Evolutionary conservation across 2,888 invertebrate genomes (phyloP), one percentile per base, ranked within the genome.

Genomic region (Archips crataeganus): DNA sequence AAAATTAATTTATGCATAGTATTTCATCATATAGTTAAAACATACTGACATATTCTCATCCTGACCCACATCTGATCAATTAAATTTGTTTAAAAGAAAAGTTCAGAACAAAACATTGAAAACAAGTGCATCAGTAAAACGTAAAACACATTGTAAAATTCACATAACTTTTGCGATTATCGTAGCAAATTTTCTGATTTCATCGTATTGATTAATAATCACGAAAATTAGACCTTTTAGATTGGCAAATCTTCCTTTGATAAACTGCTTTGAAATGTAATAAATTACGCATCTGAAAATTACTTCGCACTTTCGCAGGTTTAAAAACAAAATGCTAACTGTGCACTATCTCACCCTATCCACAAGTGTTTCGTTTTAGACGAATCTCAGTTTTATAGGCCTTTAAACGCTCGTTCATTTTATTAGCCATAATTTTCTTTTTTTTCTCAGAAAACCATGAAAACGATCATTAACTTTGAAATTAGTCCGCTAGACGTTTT

Each of bases 401-500:
- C 11, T 57, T 57, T 57, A 57, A 23, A 32, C 32, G 57, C 23
- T 57, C 32, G 57, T 57, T 57, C 57, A 57, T 57, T 57, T 57
- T 57, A 57, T 11, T 32, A 9, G 32, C 57, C n/a, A 4, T 23
- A 54, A 23, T 23, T 23, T 54, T 54, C 8, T 54, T 15, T 9
- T 15, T 13, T 15, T 51, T 51, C 54, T 23, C 6, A 54, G 54
- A 54, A 54, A n/a, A n/a, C 6, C 9, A 57, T 10, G 32, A 57
- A 57, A 32, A 10, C 2, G 15, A 15, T 32, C 57, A 11, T 57
- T 32, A 57, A 57, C 11, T 11, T 11, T 57, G 57, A 57, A 57
- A 32, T 57, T 57, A 57, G 57, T 57, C 10, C 32, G 32, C 9
- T 57, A 11, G 54, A 54, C 23, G 57, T 11, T 9, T 57, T 32